These are phyloP conservation scores for Cerastoderma edule DNA, from an alignment of 2,888 invertebrate genomes.

Conservation along the genomic window DNA sequence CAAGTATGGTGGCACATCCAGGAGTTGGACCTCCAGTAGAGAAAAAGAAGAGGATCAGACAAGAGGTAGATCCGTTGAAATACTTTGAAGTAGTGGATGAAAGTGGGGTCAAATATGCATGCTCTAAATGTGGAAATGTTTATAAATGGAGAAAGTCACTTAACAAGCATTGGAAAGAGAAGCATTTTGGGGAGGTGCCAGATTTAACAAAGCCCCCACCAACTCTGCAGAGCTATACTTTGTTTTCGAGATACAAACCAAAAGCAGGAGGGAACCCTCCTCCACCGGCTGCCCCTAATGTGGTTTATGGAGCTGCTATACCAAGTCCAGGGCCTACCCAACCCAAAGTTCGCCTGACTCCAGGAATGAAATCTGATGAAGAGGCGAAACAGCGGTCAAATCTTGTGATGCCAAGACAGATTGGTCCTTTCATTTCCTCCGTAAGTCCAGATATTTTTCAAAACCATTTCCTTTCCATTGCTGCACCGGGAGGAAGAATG, in stretches of 20 bases:
- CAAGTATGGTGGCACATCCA: neutral
- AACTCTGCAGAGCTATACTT: constrained; percentile 61
- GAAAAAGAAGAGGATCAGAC: constrained; percentile 75
- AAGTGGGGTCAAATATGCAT: constrained; percentile 82
- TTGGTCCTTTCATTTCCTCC: constrained; percentile 78
- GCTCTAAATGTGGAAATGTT: constrained; percentile 83
- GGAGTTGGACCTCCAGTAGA: constrained; percentile 46
- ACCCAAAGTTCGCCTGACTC: constrained; percentile 36
- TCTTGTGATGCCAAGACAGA: constrained; percentile 72
- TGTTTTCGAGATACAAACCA: constrained; percentile 54
- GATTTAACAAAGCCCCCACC: constrained; percentile 72
- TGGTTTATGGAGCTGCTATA: constrained; percentile 55
- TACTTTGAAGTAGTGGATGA: constrained; percentile 81
- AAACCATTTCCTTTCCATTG: constrained; percentile 19
- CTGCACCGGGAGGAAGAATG: constrained; percentile 31
- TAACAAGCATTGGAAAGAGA: constrained; percentile 84
- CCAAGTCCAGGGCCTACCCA: constrained; percentile 34
- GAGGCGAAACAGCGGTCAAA: constrained; percentile 39
- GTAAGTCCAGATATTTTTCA: constrained; percentile 30
- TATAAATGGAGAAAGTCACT: constrained; percentile 84
- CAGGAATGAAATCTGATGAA: constrained; percentile 36
- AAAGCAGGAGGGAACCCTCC: constrained; percentile 57
- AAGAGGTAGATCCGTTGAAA: constrained; percentile 81
- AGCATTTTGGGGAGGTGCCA: constrained; percentile 81
- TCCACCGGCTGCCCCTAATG: constrained; percentile 62